phyloP scores from a whole-genome alignment of 2,797 vertebrate genomes.

The Sebastolobus alascanus region DNA sequence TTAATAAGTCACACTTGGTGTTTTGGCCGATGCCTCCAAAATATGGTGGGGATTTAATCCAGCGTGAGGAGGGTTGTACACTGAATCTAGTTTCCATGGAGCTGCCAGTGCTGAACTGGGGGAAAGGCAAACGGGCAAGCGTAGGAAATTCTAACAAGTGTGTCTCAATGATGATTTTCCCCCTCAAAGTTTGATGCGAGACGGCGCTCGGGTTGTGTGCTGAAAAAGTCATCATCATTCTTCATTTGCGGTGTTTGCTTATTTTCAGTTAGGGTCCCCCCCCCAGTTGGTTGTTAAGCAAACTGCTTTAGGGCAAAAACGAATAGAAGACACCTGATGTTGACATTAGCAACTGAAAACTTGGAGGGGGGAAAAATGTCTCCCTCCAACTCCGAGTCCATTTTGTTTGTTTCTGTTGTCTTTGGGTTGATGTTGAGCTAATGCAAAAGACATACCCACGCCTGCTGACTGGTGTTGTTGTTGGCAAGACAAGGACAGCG shows the following conservation, averaged over 20 bases:
- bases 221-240: slow-evolving; percentile 30
- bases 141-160: slow-evolving; percentile 23
- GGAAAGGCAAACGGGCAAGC: slow-evolving; percentile 27
- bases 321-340: slow-evolving; percentile 23
- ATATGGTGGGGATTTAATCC: slow-evolving; percentile 60
- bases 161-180: slow-evolving; percentile 17
- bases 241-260: slow-evolving; percentile 18
- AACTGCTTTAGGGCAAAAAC: slow-evolving; percentile 2
- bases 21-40: slow-evolving; percentile 68
- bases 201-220: not conserved
- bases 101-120: slow-evolving; percentile 24
- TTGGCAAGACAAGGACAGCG: slow-evolving; percentile 57
- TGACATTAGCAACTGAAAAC: slow-evolving; percentile 13
- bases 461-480: slow-evolving; percentile 67
- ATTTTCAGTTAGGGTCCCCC: not conserved
- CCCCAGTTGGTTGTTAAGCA: slow-evolving; percentile 14
- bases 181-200: slow-evolving; percentile 23
- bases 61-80: slow-evolving; percentile 22
- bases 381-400: not conserved
- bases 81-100: slow-evolving; percentile 64
- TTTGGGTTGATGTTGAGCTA: slow-evolving; percentile 50
- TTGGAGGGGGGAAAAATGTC: not conserved
- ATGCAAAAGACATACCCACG: slow-evolving; percentile 43
- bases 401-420: slow-evolving; percentile 51
- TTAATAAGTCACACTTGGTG: slow-evolving; percentile 70